phyloP scores from a whole-genome alignment of 23 tunicate genomes.

The Phallusia fumigata region DNA sequence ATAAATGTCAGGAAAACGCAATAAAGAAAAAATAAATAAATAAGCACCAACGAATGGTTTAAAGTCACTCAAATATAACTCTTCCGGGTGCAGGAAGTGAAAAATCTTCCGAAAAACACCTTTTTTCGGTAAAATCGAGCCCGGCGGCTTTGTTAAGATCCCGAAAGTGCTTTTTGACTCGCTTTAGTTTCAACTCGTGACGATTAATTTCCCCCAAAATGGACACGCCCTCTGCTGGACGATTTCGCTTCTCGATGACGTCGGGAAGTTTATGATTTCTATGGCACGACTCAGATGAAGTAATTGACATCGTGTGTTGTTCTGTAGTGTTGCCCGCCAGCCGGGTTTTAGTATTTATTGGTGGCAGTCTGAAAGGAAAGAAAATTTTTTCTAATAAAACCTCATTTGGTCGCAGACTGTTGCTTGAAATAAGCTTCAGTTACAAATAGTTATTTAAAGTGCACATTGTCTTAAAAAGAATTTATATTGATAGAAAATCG shows the following conservation, averaged over 20 bases:
- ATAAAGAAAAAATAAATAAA: background rate
- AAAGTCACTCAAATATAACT: background rate
- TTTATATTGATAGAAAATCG: no score
- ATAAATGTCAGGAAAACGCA: background rate
- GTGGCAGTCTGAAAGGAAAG: background rate
- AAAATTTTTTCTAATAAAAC: no score
- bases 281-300: background rate
- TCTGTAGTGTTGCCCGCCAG: no score
- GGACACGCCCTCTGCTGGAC: background rate
- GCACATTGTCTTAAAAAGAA: no score
- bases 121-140: background rate
- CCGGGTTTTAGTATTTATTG: background rate
- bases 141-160: slow-evolving; percentile 19
- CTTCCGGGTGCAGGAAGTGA: background rate
- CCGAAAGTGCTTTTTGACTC: slow-evolving; percentile 9
- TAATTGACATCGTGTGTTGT: background rate
- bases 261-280: background rate
- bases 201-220: background rate
- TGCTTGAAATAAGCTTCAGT: no score
- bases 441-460: no score
- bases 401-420: no score
- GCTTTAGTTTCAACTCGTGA: background rate
- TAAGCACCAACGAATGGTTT: background rate
- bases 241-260: background rate
- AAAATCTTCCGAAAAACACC: background rate